Base-by-base conservation (phyloP, 2,888 invertebrate genomes). In the Caenorhabditis panamensis region DNA sequence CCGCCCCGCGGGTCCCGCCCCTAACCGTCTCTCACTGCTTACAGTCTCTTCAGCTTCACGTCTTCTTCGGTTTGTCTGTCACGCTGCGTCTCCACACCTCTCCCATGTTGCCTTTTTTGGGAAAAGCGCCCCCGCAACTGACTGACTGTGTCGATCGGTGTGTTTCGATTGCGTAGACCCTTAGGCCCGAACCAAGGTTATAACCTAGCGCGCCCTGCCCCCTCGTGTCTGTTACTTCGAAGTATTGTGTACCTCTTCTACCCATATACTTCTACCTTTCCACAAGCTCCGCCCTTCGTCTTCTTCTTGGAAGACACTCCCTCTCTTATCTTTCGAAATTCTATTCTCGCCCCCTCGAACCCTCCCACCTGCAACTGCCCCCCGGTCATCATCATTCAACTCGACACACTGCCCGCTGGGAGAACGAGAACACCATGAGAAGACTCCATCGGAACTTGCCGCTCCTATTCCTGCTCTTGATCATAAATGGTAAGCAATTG, bases 151-250 rank as follows among this genome's bases (percentile, higher is more conserved):
- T 44, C 64, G 59, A 28, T 49, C 41, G 28, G 51, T 28, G 36
- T 64, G 73, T 66, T 64, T 73, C 66, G 67, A 67, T 67, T 66
- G 61, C 67, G 62, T 61, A 64, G 53, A 62, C 56, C 72, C 73
- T 37, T 37, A 37, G 59, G 59, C 37, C 56, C 56, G 28, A 51
- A 56, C 61, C 75, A 75, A 75, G 75, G 75, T 75, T 75, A 75
- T 75, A 58, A 61, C 61, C 61, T 41, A 28, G 37, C 37, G 13
- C 22, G 22, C 59, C 41, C 36, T 36, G 26, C 54, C 31, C 26
- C 31, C 68, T 26, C 37, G 31, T 61, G 51, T 51, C 61, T 64
- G 73, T 66, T 66, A 63, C 64, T 73, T 66, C 49, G 20, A 31
- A 47, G 49, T 49, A 49, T 62, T 62, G 28, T 44, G 44, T 61